Evolutionary conservation across 2,888 invertebrate species (phyloP).

Genomic region (Apamea monoglypha): DNA sequence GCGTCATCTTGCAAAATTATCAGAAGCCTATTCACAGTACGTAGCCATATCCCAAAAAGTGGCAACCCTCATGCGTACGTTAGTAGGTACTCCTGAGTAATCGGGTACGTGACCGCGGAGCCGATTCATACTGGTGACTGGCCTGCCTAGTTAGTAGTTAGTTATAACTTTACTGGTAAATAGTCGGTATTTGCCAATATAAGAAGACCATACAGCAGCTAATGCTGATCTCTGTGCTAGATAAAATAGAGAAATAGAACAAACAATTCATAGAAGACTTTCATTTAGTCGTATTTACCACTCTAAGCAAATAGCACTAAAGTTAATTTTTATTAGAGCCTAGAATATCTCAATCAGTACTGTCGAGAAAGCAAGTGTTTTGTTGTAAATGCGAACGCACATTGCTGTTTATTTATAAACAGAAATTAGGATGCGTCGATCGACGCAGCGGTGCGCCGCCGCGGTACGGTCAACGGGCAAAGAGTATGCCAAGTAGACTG

Average conservation of each 20-base stretch:
- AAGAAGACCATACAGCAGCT: neutral
- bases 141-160: neutral
- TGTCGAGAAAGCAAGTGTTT: slow-evolving; percentile 50
- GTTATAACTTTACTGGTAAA: neutral
- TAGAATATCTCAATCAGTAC: slow-evolving; percentile 42
- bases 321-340: neutral
- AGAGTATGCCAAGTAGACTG: slow-evolving; percentile 64
- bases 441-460: slow-evolving; percentile 76
- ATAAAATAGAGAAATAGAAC: neutral
- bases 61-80: neutral
- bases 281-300: neutral
- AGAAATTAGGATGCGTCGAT: slow-evolving; percentile 67
- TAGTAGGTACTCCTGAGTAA: neutral
- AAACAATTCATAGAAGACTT: neutral
- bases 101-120: neutral
- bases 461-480: slow-evolving; percentile 72
- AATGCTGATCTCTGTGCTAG: neutral
- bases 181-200: neutral
- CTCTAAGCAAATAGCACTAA: neutral
- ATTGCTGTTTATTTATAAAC: slow-evolving; percentile 78
- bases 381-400: slow-evolving; percentile 58
- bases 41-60: neutral
- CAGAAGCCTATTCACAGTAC: neutral
- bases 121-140: neutral
- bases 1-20: neutral